Evolutionary conservation across 2,113 vertebrate genomes (phyloP).

Genomic region (Antennarius striatus): DNA sequence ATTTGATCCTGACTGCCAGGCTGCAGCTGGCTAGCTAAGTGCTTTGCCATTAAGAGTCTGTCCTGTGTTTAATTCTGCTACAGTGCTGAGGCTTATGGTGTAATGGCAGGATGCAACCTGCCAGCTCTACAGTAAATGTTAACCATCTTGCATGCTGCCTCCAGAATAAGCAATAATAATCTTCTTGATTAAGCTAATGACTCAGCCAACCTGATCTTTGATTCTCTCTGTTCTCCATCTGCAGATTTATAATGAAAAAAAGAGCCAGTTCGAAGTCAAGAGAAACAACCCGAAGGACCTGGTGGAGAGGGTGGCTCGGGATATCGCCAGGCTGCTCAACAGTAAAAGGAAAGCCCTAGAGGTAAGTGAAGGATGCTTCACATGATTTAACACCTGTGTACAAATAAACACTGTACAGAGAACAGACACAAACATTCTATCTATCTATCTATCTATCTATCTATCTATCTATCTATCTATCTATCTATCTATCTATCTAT

Average conservation of each 20-base stretch:
- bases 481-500: too few species aligned
- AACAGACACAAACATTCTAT: neutral
- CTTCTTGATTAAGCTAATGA: constrained; percentile 50
- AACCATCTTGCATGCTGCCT: constrained; percentile 31
- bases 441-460: too few species aligned
- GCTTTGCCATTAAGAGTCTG: constrained; percentile 58
- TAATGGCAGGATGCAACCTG: constrained; percentile 39
- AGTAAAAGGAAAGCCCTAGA: constrained; percentile 96
- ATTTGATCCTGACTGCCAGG: constrained; percentile 56
- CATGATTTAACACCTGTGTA: constrained; percentile 12
- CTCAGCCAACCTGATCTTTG: constrained; percentile 36
- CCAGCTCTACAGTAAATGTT: constrained; percentile 57
- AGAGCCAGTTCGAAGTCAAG: constrained; percentile 94
- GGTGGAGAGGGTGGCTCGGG: constrained; percentile 93
- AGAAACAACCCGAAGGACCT: constrained; percentile 92
- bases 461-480: too few species aligned
- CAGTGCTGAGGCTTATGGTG: constrained; percentile 39
- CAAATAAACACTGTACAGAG: neutral
- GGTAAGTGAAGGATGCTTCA: constrained; percentile 78
- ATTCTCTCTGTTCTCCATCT: constrained; percentile 51
- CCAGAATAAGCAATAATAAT: constrained; percentile 42
- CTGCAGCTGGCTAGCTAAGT: constrained; percentile 59
- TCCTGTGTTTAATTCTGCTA: constrained; percentile 59
- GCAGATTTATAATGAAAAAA: constrained; percentile 96
- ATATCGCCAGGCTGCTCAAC: constrained; percentile 93